Base-by-base conservation (phyloP, 2,797 vertebrate genomes). In the Sandelia bainsii region DNA sequence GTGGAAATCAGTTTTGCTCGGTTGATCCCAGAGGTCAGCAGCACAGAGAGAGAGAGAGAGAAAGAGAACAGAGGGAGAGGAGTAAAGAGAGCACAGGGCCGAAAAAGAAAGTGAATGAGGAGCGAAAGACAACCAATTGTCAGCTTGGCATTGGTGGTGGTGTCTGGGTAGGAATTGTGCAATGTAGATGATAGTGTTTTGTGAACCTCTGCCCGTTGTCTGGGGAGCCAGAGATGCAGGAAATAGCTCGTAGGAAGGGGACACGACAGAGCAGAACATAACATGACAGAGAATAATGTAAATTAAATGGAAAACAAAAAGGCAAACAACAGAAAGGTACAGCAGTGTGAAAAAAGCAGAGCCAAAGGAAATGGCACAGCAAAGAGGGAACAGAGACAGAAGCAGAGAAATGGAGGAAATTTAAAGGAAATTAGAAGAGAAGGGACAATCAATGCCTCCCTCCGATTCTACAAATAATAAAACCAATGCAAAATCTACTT, bases 1-100 rank as follows among this genome's bases (percentile, higher is more conserved):
- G 81, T 69, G 52, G 76, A 87, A 93, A 93, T 94, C 90, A 91
- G 88, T 91, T 87, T 91, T 93, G 92, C 90, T 94, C 85, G 86
- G 90, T 83, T 93, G 89, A 92, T 93, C 92, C 87, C 81, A 85
- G 87, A 90, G 92, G 92, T 93, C 91, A 93, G 89, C 42, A 19
- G 71, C 69, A 61, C 39, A 81, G 40, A 52, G 52, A 72, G 79
- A 79, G 73, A 81, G 40, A 72, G 54, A 48, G 72, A 52, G 56
- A 70, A 58, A 75, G 48, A 52, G 52, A 81, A 52, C 70, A 72
- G 79, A 79, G 76, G 39, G 59, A 82, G 62, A 69, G 67, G 65
- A 52, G 79, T 48, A 62, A 57, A 69, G 68, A 73, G 56, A 80
- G 58, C 44, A 48, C 53, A 7, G 75, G 74, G 80, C 81, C 70